Evolutionary conservation across 1,140 invertebrate species (phyloP).

Genomic region (Bombus balteatus): DNA sequence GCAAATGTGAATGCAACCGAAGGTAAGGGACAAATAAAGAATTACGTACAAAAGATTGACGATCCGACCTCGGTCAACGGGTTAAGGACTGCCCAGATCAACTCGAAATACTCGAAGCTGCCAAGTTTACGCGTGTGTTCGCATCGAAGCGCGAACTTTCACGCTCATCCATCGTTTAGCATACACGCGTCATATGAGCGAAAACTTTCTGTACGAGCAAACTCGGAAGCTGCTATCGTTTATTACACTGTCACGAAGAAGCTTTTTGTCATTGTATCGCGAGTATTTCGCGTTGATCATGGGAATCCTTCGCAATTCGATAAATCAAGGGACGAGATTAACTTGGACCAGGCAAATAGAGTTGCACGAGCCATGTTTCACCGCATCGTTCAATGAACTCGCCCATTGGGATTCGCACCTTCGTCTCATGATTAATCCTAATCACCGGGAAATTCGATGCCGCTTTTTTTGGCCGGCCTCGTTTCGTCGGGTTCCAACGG

Average conservation of each 20-base stretch:
- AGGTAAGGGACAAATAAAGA: too few species aligned
- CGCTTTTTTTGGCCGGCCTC: background rate
- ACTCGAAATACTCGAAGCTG: background rate
- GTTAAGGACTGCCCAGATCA: too few species aligned
- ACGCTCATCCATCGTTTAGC: too few species aligned
- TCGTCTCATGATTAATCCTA: constrained; percentile 40
- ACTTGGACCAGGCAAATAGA: background rate
- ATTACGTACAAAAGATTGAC: background rate
- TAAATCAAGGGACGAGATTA: constrained; percentile 8
- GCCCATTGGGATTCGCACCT: background rate
- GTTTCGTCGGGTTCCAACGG: background rate
- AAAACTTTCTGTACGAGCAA: too few species aligned
- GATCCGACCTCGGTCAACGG: too few species aligned
- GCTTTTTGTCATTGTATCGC: background rate
- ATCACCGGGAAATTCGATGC: constrained; percentile 21
- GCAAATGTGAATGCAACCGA: too few species aligned
- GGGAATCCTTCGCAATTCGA: background rate
- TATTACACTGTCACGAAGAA: too few species aligned
- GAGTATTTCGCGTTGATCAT: background rate
- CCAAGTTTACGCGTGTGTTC: background rate
- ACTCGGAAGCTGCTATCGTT: too few species aligned
- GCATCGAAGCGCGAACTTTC: background rate
- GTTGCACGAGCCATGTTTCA: constrained; percentile 5
- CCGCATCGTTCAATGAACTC: background rate
- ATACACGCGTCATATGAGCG: too few species aligned